These are phyloP conservation scores for Oreohelix idahoensis DNA, from an alignment of 1,140 invertebrate species.

Conservation along the genomic window DNA sequence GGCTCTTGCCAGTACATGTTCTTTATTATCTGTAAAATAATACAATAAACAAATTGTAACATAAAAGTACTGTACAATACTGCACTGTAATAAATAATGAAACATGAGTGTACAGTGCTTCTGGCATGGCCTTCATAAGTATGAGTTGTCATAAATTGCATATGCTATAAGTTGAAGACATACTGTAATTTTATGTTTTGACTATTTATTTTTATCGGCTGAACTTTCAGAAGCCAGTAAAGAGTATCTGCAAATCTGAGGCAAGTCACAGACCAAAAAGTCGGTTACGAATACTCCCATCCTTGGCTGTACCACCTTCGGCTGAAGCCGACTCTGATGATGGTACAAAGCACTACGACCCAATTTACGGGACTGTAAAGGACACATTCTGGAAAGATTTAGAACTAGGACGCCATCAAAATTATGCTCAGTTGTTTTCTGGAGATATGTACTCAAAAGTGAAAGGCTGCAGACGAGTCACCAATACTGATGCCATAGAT, in stretches of 20 bases:
- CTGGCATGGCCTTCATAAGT: too few relatives aligned
- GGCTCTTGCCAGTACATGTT: too few relatives aligned
- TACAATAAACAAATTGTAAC: too few relatives aligned
- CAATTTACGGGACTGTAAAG: conserved; percentile 27
- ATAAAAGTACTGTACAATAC: too few relatives aligned
- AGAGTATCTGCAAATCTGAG: background rate
- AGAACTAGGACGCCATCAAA: conserved; percentile 16
- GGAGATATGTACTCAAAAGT: conserved; percentile 42
- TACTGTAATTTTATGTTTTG: too few relatives aligned
- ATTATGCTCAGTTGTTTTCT: conserved; percentile 11
- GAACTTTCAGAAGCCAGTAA: background rate
- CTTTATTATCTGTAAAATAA: too few relatives aligned
- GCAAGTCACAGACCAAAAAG: background rate
- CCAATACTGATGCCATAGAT: conserved; percentile 25
- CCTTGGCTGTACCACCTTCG: too few relatives aligned
- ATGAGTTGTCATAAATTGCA: too few relatives aligned
- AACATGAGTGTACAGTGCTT: too few relatives aligned
- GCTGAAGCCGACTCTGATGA: background rate
- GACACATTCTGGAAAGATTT: conserved; percentile 42
- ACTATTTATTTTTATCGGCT: background rate
- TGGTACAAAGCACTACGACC: conserved; percentile 9
- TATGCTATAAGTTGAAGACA: too few relatives aligned
- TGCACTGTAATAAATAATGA: too few relatives aligned
- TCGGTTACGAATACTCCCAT: background rate
- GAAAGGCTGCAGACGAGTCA: conserved; percentile 24